phyloP scores from a whole-genome alignment of 1,140 invertebrate genomes.

The Calliphora vicina region DNA sequence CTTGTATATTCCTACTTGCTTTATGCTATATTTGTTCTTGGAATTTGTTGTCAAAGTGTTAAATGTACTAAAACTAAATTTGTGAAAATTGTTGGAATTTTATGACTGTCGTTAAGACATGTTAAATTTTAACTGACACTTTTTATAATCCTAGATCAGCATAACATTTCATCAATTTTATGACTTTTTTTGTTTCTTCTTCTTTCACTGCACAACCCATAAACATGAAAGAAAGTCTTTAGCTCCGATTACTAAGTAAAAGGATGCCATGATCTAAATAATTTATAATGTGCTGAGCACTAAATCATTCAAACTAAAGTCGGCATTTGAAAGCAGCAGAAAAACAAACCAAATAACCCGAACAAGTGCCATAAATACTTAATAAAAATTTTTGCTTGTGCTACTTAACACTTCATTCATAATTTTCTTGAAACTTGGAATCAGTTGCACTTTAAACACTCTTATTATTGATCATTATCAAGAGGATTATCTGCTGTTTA shows the following conservation, averaged over 20 bases:
- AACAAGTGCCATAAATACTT: not conserved
- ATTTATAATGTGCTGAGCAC: not conserved
- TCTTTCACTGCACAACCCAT: not conserved
- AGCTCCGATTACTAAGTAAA: not conserved
- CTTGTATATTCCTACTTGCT: no score
- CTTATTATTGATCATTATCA: slow-evolving; percentile 10
- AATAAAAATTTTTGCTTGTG: not conserved
- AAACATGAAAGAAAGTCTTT: not conserved
- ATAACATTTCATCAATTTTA: not conserved
- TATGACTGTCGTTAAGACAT: not conserved
- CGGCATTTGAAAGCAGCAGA: not conserved
- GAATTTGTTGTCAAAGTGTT: slow-evolving; percentile 29
- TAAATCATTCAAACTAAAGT: not conserved
- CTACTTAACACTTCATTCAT: slow-evolving; percentile 16
- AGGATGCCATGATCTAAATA: not conserved
- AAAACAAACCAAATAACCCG: not conserved
- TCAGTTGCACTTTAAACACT: not conserved
- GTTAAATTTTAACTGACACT: not conserved
- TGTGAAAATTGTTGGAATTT: not conserved
- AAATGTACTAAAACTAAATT: slow-evolving; percentile 9
- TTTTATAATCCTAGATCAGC: not conserved
- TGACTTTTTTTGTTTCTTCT: not conserved
- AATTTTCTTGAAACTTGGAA: not conserved
- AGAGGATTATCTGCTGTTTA: not conserved
- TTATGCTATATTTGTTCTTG: no score